These are phyloP conservation scores for Chamaedrilus cognettii DNA, from an alignment of 2,888 invertebrate genomes.

Conservation along the genomic window DNA sequence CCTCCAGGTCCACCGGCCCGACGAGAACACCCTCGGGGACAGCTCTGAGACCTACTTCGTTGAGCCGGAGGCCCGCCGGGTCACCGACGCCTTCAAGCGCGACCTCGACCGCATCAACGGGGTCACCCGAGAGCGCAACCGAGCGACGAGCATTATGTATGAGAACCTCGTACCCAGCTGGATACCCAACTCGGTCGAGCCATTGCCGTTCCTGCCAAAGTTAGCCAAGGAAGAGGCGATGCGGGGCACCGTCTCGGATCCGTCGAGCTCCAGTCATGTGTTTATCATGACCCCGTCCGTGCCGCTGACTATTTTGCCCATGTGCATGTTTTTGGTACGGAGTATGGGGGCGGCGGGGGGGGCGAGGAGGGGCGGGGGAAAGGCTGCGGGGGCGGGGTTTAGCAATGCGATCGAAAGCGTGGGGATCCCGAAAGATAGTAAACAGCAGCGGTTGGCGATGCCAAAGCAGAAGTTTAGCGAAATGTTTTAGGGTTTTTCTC, in stretches of 20 bases:
- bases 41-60: slow-evolving; percentile 35
- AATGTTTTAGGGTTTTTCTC: background rate
- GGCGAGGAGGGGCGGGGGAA: background rate
- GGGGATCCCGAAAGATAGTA: background rate
- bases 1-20: slow-evolving; percentile 31
- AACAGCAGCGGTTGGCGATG: background rate
- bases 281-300: slow-evolving; percentile 32
- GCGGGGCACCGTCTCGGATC: slow-evolving; percentile 8
- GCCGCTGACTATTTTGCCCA: slow-evolving; percentile 35
- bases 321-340: slow-evolving; percentile 36
- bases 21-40: slow-evolving; percentile 32
- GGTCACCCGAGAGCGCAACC: slow-evolving; percentile 28
- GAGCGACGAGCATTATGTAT: slow-evolving; percentile 23
- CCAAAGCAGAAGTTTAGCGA: background rate
- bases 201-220: slow-evolving; percentile 33
- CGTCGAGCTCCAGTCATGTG: slow-evolving; percentile 5
- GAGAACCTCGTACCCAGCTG: slow-evolving; percentile 31
- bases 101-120: slow-evolving; percentile 21
- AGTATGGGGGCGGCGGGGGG: slow-evolving; percentile 26
- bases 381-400: background rate
- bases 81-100: slow-evolving; percentile 26
- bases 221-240: slow-evolving; percentile 25
- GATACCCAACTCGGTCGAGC: slow-evolving; percentile 37
- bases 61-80: slow-evolving; percentile 30
- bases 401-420: background rate